These are phyloP conservation scores for Entomyzon cyanotis DNA, from an alignment of 2,113 vertebrate species.

Conservation along the genomic window DNA sequence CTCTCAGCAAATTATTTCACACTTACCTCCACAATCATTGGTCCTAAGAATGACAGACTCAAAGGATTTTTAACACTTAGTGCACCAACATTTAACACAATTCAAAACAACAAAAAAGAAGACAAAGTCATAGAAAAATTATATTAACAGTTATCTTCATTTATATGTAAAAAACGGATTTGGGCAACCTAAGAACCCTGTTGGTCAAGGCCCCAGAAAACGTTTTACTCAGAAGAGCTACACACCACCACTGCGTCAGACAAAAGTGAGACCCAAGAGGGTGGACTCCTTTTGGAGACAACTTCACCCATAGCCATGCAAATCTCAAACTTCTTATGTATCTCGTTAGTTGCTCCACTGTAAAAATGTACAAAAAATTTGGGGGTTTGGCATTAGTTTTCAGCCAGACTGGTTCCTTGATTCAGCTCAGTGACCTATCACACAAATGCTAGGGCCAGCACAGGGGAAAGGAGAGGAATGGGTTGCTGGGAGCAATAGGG, in stretches of 20 bases:
- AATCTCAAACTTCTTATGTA: neutral
- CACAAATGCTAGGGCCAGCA: neutral
- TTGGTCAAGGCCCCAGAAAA: neutral
- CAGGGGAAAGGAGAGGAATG: neutral
- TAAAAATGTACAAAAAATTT: neutral
- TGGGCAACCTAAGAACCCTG: neutral
- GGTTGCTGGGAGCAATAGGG: neutral
- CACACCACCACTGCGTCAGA: neutral
- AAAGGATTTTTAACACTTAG: neutral
- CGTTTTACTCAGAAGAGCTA: neutral
- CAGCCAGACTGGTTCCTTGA: neutral
- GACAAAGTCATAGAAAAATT: neutral
- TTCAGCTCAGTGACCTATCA: neutral
- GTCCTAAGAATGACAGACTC: neutral
- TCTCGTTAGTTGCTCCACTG: neutral
- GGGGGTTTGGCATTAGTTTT: neutral
- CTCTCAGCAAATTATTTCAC: constrained; percentile 14
- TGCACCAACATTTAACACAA: neutral
- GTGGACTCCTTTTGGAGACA: neutral
- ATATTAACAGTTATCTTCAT: neutral
- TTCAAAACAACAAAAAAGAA: neutral
- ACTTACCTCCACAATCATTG: neutral
- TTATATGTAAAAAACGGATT: neutral
- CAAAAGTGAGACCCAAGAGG: neutral
- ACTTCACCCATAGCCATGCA: neutral